A percentile compares a stretch with the other conserved stretches of the same genome.
These are phyloP conservation scores for Stichodactyla helianthus DNA, from an alignment of 64 coral and sea anemone species.

Conservation along the genomic window DNA sequence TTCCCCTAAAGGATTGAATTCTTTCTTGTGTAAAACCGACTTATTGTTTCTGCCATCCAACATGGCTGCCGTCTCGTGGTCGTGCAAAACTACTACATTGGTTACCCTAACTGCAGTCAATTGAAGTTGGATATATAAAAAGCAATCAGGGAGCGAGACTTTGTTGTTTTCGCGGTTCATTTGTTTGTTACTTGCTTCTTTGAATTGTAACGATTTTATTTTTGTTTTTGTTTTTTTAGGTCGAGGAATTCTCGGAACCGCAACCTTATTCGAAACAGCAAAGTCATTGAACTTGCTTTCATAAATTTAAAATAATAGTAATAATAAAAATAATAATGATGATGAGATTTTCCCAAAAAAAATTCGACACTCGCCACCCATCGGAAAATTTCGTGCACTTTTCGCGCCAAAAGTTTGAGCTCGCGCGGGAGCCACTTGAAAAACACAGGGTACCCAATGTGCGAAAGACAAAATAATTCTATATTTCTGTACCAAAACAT, in stretches of 20 bases:
- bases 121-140: too few relatives aligned
- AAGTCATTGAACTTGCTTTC: slow-evolving; percentile 2
- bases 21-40: too few relatives aligned
- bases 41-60: too few relatives aligned
- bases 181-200: neutral
- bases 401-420: neutral
- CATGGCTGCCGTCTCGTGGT: too few relatives aligned
- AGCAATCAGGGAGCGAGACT: too few relatives aligned
- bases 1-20: too few relatives aligned
- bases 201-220: too few relatives aligned
- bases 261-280: neutral
- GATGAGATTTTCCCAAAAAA: neutral
- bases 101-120: too few relatives aligned
- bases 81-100: too few relatives aligned
- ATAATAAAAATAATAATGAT: neutral
- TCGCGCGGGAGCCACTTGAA: neutral
- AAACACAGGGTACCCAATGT: neutral
- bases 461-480: too few relatives aligned
- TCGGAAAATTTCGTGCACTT: neutral
- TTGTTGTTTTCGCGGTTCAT: neutral
- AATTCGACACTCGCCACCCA: too few relatives aligned
- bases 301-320: neutral
- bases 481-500: too few relatives aligned
- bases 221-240: neutral
- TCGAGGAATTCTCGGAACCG: slow-evolving; percentile 14